Evolutionary conservation across 2,113 vertebrate species (phyloP).

Genomic region (Siphamia tubifer): DNA sequence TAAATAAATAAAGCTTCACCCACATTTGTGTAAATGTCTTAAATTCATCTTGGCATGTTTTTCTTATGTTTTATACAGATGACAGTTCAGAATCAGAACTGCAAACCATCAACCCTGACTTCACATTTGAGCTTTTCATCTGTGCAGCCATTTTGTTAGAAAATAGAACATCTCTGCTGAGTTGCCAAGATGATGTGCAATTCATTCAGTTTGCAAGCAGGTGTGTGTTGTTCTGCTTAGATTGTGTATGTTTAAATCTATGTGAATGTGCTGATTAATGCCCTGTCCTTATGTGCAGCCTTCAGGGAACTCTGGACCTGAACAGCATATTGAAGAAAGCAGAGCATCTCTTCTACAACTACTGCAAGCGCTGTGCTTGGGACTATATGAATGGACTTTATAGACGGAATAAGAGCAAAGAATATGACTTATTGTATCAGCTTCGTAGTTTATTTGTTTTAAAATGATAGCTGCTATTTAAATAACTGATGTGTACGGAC

Average conservation of each 20-base stretch:
- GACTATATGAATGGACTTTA: slow-evolving; percentile 58
- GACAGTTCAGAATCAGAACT: slow-evolving; percentile 45
- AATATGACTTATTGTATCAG: slow-evolving; percentile 73
- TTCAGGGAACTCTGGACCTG: slow-evolving; percentile 80
- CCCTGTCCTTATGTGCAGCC: slow-evolving; percentile 50
- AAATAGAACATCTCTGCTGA: slow-evolving; percentile 74
- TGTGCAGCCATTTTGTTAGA: slow-evolving; percentile 81
- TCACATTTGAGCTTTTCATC: slow-evolving; percentile 85
- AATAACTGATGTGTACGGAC: too few relatives aligned
- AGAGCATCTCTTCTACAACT: slow-evolving; percentile 80
- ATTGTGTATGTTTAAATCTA: not conserved
- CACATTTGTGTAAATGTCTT: not conserved
- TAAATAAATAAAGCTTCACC: not conserved
- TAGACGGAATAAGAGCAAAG: slow-evolving; percentile 55
- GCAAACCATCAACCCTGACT: slow-evolving; percentile 75
- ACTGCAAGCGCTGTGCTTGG: slow-evolving; percentile 77
- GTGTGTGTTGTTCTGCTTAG: slow-evolving; percentile 35
- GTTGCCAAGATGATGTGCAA: slow-evolving; percentile 75
- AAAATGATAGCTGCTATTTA: slow-evolving; percentile 19
- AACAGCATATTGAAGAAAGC: slow-evolving; percentile 79
- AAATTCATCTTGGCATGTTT: not conserved
- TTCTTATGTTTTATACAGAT: slow-evolving; percentile 49
- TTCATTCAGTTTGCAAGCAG: slow-evolving; percentile 81
- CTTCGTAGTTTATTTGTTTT: slow-evolving; percentile 79
- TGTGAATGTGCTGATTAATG: not conserved